Evolutionary conservation across 2,888 invertebrate species (phyloP).

Genomic region (Aporophyla lueneburgensis): DNA sequence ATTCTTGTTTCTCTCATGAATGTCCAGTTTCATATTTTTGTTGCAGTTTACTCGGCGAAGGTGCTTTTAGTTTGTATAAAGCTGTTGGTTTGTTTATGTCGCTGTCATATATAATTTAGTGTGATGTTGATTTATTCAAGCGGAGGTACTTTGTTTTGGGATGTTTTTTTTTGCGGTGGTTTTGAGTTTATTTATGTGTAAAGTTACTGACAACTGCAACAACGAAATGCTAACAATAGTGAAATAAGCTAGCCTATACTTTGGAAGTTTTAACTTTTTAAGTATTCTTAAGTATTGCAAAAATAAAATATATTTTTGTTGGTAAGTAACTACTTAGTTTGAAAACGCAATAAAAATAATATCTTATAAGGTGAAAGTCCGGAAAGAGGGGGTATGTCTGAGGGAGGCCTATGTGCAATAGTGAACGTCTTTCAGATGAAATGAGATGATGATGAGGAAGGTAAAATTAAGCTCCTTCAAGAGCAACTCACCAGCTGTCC

Average conservation of each 20-base stretch:
- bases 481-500: too few species aligned
- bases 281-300: too few species aligned
- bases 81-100: constrained; percentile 36
- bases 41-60: constrained; percentile 54
- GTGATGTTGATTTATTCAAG: constrained; percentile 32
- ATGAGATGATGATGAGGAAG: too few species aligned
- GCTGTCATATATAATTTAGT: constrained; percentile 51
- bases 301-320: too few species aligned
- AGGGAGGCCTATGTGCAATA: too few species aligned
- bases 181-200: not conserved
- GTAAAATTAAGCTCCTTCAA: too few species aligned
- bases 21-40: constrained; percentile 65
- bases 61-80: constrained; percentile 57
- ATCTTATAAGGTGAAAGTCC: too few species aligned
- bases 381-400: too few species aligned
- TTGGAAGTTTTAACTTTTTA: too few species aligned
- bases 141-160: constrained; percentile 14
- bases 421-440: too few species aligned
- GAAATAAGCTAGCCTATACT: not conserved
- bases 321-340: too few species aligned
- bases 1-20: constrained; percentile 65
- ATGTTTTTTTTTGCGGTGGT: not conserved
- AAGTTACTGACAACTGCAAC: not conserved
- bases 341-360: too few species aligned
- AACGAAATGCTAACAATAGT: not conserved